Base-by-base conservation (phyloP, 2,888 invertebrate species). In the Heteropelma amictum region DNA sequence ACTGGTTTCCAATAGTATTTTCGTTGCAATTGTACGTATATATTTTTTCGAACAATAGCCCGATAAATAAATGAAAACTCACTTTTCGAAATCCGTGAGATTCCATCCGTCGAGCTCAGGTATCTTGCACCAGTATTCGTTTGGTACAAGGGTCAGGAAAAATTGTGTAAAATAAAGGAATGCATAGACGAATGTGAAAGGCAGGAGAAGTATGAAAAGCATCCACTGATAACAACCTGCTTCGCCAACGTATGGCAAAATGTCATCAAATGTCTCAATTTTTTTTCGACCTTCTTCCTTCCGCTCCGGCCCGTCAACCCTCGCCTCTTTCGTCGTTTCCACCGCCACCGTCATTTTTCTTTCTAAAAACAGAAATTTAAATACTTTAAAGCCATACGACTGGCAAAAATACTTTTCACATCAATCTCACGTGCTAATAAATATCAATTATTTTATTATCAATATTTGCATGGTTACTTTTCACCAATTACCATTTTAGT, bases 141-240 rank as follows among this genome's bases (percentile, higher is more conserved):
- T 83, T 0, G 89, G 89, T 14, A 87, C 68, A 38, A 89, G 82
- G 1, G 89, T 89, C 51, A 89, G 80, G 74, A 89, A 89, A 79
- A 89, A 88, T 77, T 89, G 89, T 12, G 88, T 86, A 74, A 89
- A 89, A 72, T 89, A 89, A 7, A 89, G 85, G 72, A 88, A 88
- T 2, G 88, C 87, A 65, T 89, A 89, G 49, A 87, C 88, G 74
- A 89, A 86, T 40, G 88, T 88, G 70, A 89, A 89, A 12, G 89
- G 89, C 69, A 89, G 77, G 0, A 89, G 81, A 2, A 89, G 75
- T 21, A 89, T 19, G 77, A 89, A 89, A 19, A 89, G 84, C 72
- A 88, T 83, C 81, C 84, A 83, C 71, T 89, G 89, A 75, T 89
- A 89, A 51, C 85, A 81, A 56, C 87, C 85, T n/a, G 88, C 88